phyloP scores from a whole-genome alignment of 2,113 vertebrate species.

The Otocyon megalotis region DNA sequence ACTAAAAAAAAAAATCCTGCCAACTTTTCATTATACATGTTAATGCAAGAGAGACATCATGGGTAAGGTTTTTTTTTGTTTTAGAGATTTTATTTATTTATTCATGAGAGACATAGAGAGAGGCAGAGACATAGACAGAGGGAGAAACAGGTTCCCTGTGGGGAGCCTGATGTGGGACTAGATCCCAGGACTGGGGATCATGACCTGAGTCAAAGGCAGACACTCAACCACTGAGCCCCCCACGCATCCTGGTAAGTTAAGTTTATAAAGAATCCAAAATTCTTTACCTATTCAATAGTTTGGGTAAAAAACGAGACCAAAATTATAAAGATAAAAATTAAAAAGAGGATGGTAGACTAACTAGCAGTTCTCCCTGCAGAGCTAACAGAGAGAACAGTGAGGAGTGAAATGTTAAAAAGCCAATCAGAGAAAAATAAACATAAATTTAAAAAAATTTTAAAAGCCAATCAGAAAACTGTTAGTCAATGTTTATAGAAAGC shows the following conservation, averaged over 20 bases:
- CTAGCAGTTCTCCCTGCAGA: background rate
- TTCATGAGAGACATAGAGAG: too few species aligned
- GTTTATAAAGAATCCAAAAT: slow-evolving; percentile 19
- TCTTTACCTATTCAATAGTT: background rate
- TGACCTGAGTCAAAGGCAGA: too few species aligned
- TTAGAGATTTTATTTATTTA: too few species aligned
- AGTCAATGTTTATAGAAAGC: background rate
- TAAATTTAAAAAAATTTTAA: background rate
- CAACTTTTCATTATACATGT: slow-evolving; percentile 34
- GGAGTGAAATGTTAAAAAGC: background rate
- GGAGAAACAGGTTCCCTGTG: too few species aligned
- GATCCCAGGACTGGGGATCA: too few species aligned
- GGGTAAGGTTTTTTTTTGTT: background rate
- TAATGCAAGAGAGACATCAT: background rate
- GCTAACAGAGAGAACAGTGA: background rate
- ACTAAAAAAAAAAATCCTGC: background rate
- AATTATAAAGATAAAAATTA: background rate
- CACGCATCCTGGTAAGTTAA: background rate
- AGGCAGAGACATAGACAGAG: too few species aligned
- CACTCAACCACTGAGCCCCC: too few species aligned
- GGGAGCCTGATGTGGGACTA: too few species aligned
- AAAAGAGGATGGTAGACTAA: background rate
- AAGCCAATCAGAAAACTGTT: background rate
- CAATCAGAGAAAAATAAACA: background rate
- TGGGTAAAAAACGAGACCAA: slow-evolving; percentile 10